Conservation (phyloP, 2,888 invertebrate genomes). For the Oxycera nigricornis region DNA sequence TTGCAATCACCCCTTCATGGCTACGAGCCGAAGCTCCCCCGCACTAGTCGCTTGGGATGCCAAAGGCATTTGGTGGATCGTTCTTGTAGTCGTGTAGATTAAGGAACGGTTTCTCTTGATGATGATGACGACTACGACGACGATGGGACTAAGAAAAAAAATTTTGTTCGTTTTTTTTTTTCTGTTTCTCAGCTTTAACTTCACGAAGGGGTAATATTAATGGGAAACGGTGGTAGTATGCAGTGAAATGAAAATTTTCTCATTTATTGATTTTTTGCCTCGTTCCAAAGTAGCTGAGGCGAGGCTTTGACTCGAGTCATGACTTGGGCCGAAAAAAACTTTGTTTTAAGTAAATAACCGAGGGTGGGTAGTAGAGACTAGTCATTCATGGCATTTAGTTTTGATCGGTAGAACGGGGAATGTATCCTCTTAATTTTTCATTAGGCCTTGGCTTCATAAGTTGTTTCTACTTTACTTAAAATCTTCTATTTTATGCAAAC, state of each 20-base stretch:
- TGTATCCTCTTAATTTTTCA: slow-evolving; percentile 40
- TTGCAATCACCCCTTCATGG: slow-evolving; percentile 18
- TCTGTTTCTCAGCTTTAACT: slow-evolving; percentile 28
- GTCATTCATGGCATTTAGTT: background rate
- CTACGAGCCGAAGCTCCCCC: background rate
- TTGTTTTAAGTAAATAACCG: slow-evolving; percentile 33
- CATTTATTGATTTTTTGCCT: slow-evolving; percentile 40
- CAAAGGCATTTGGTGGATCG: slow-evolving; percentile 38
- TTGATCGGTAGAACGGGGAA: background rate
- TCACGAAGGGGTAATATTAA: slow-evolving; percentile 42
- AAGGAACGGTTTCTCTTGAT: slow-evolving; percentile 36
- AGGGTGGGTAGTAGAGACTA: background rate
- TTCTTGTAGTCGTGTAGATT: slow-evolving; percentile 40
- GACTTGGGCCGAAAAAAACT: slow-evolving; percentile 25
- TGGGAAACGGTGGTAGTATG: slow-evolving; percentile 37
- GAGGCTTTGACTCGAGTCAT: background rate
- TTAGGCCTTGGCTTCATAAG: slow-evolving; percentile 32
- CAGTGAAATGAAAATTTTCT: slow-evolving; percentile 37
- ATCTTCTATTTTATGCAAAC: background rate
- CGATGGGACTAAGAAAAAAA: slow-evolving; percentile 25
- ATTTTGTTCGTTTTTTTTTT: slow-evolving; percentile 2
- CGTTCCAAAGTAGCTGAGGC: background rate
- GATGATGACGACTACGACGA: slow-evolving; percentile 33
- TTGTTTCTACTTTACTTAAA: slow-evolving; percentile 19
- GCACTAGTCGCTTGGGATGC: slow-evolving; percentile 19